These are phyloP conservation scores for Nasonia giraulti DNA, from an alignment of 1,140 invertebrate genomes.

Conservation along the genomic window DNA sequence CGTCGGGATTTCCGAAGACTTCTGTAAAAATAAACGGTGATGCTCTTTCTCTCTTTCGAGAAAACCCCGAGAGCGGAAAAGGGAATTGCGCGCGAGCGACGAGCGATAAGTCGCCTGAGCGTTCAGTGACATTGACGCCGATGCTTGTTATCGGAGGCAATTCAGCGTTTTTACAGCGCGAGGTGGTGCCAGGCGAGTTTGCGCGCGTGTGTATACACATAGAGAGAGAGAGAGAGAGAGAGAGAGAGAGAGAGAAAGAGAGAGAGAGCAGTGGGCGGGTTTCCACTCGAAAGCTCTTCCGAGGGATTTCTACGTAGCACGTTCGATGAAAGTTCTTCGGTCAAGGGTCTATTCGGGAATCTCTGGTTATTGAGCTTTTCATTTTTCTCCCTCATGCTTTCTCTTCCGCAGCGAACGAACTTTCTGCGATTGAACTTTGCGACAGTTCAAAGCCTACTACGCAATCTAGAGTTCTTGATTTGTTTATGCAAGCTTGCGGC, in stretches of 20 bases:
- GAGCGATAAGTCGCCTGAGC: slow-evolving; percentile 11
- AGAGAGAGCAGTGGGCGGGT: not conserved
- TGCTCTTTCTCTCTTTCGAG: no score
- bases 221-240: not conserved
- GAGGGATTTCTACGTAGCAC: not conserved
- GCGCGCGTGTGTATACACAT: not conserved
- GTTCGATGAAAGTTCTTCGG: not conserved
- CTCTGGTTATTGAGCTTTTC: not conserved
- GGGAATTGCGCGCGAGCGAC: not conserved
- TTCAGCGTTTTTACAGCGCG: slow-evolving; percentile 5
- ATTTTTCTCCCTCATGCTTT: not conserved
- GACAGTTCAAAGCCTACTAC: no score
- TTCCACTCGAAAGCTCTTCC: no score
- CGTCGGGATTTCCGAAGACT: no score
- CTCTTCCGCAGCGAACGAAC: no score
- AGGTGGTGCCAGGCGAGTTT: not conserved
- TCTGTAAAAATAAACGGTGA: no score
- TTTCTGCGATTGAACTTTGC: no score
- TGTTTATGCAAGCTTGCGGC: no score
- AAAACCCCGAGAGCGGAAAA: not conserved
- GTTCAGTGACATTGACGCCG: slow-evolving; percentile 23
- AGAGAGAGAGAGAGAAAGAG: no score
- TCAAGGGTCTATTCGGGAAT: not conserved
- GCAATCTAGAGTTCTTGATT: no score
- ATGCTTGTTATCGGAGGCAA: slow-evolving; percentile 33